Percentiles rank a stretch among this genome's conserved stretches.
Conservation (phyloP, 2,888 invertebrate species). For the Acronicta psi region DNA sequence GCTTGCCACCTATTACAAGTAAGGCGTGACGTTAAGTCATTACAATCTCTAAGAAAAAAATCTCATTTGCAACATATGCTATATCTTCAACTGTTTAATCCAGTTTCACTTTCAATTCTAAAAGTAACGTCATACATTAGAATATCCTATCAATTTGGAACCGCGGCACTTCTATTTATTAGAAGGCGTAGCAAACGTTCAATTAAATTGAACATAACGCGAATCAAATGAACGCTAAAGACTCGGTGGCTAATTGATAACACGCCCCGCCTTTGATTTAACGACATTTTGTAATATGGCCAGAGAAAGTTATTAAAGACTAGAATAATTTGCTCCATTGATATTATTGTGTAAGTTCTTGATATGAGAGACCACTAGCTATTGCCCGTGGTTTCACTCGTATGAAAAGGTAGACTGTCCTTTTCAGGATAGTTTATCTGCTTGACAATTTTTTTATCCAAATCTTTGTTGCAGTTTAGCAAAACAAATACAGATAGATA, state of each 20-base stretch:
- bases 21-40: no score
- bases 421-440: no score
- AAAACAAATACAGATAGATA: no score
- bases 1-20: no score
- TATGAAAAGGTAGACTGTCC: no score
- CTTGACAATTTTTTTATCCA: no score
- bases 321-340: conserved; percentile 37
- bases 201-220: conserved; percentile 66
- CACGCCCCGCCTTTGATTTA: conserved; percentile 67
- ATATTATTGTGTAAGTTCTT: conserved; percentile 30
- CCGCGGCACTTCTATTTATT: conserved; percentile 47
- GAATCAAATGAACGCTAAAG: conserved; percentile 69
- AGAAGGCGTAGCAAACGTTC: conserved; percentile 51
- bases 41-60: no score
- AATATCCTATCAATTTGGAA: conserved; percentile 28
- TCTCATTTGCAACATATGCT: no score
- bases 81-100: not conserved
- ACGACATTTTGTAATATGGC: conserved; percentile 59
- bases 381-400: no score
- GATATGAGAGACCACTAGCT: conserved; percentile 7
- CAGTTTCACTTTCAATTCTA: conserved; percentile 17
- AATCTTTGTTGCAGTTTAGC: no score
- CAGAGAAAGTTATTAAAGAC: conserved; percentile 47
- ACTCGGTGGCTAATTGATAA: conserved; percentile 69
- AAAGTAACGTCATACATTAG: conserved; percentile 15